A percentile compares a stretch with the other conserved stretches of the same genome.
These are phyloP conservation scores for Clusia tigrina DNA, from an alignment of 2,888 invertebrate genomes.

Conservation along the genomic window DNA sequence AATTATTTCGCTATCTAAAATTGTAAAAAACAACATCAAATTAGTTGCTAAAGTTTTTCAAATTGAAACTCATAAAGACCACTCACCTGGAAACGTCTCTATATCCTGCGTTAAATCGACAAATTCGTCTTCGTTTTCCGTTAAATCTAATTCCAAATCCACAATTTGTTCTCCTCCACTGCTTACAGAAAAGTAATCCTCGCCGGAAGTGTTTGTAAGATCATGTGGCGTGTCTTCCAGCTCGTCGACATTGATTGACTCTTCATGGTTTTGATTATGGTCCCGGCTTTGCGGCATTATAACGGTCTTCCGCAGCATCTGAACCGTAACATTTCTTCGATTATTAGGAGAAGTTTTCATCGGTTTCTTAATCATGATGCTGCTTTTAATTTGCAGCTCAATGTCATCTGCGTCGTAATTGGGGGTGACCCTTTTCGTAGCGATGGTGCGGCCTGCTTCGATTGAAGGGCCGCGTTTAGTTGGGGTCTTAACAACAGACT, in stretches of 20 bases:
- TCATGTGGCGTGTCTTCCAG: conserved; percentile 45
- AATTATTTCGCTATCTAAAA: conserved; percentile 49
- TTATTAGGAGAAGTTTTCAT: conserved; percentile 9
- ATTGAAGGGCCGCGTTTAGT: conserved; percentile 1
- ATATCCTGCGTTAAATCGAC: conserved; percentile 42
- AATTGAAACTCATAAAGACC: background rate
- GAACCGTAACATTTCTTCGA: background rate
- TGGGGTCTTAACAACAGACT: conserved; percentile 15
- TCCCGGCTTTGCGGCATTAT: conserved; percentile 33
- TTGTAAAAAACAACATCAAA: conserved; percentile 41
- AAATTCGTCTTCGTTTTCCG: conserved; percentile 45
- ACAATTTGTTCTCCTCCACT: conserved; percentile 32
- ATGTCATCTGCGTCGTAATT: conserved; percentile 43
- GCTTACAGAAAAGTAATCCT: conserved; percentile 29
- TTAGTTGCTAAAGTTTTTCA: background rate
- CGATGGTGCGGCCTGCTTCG: background rate
- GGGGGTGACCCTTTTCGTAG: background rate
- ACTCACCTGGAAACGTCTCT: conserved; percentile 32
- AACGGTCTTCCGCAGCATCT: background rate
- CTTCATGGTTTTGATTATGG: too few species aligned
- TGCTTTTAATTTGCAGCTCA: conserved; percentile 54
- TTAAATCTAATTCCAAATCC: too few species aligned
- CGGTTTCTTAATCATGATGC: conserved; percentile 43
- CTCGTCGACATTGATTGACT: too few species aligned
- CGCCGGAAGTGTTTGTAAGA: conserved; percentile 25